Conservation (phyloP, 2,888 invertebrate species). For the Cryptocephalus primarius region DNA sequence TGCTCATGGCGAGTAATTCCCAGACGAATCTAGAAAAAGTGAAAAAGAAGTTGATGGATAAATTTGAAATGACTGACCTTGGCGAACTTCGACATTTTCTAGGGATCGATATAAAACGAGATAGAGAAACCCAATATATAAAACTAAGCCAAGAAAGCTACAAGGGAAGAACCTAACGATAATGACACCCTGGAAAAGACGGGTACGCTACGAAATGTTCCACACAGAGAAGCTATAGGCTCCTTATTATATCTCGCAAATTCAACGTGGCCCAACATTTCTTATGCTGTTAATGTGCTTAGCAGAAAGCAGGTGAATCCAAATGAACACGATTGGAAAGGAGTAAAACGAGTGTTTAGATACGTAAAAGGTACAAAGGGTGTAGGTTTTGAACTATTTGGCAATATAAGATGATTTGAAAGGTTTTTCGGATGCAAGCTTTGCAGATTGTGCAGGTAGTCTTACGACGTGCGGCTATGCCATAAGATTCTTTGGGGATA, state of each 20-base stretch:
- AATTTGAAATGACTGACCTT: slow-evolving; percentile 3
- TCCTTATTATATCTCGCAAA: no score
- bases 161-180: no score
- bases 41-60: background rate
- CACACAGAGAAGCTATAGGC: slow-evolving; percentile 15
- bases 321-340: slow-evolving; percentile 3
- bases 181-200: background rate
- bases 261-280: slow-evolving; percentile 8
- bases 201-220: background rate
- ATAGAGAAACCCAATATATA: no score
- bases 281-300: slow-evolving; percentile 7
- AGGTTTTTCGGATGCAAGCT: slow-evolving; percentile 11
- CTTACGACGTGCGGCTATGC: background rate
- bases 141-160: no score
- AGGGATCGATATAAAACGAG: no score
- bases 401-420: slow-evolving; percentile 6
- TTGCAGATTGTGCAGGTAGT: slow-evolving; percentile 6
- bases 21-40: background rate
- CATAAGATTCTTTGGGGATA: slow-evolving; percentile 1
- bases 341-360: slow-evolving; percentile 3
- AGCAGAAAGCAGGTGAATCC: slow-evolving; percentile 1
- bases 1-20: background rate
- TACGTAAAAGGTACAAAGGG: slow-evolving; percentile 3
- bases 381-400: slow-evolving; percentile 1
- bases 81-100: background rate